Evolutionary conservation across 2,797 vertebrate genomes (phyloP).

Genomic region (Diglossa cyanea): DNA sequence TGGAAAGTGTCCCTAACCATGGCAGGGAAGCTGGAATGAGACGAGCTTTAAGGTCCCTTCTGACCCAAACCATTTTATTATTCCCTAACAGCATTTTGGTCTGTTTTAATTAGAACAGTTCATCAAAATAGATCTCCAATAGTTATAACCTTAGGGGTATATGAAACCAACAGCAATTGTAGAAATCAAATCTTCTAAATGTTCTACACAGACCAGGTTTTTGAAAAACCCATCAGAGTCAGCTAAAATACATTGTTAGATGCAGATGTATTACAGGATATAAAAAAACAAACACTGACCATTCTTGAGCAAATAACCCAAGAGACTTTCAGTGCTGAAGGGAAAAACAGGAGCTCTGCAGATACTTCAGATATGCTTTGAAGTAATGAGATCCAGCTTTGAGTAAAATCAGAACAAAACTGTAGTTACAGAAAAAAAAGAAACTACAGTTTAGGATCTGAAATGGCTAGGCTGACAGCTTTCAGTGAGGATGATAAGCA

Average conservation of each 20-base stretch:
- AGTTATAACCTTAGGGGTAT: not conserved
- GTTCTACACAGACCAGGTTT: not conserved
- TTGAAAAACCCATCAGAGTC: not conserved
- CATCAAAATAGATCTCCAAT: not conserved
- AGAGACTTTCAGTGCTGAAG: not conserved
- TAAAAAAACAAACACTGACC: not conserved
- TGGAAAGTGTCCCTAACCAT: not conserved
- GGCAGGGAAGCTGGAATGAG: not conserved
- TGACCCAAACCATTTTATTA: not conserved
- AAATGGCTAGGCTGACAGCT: not conserved
- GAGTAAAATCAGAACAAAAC: not conserved
- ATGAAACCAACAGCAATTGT: not conserved
- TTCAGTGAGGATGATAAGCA: not conserved
- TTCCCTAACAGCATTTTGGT: not conserved
- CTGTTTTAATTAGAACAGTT: not conserved
- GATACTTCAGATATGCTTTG: not conserved
- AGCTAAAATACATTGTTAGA: not conserved
- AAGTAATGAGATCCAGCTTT: not conserved
- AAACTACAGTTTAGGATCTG: not conserved
- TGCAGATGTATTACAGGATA: not conserved
- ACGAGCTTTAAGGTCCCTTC: not conserved
- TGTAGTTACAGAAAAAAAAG: not conserved
- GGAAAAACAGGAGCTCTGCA: not conserved
- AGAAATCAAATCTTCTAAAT: not conserved
- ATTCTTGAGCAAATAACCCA: not conserved